A percentile compares a stretch with the other conserved stretches of the same genome.
These are phyloP conservation scores for Ceraclea dissimilis DNA, from an alignment of 2,888 invertebrate genomes.

Conservation along the genomic window DNA sequence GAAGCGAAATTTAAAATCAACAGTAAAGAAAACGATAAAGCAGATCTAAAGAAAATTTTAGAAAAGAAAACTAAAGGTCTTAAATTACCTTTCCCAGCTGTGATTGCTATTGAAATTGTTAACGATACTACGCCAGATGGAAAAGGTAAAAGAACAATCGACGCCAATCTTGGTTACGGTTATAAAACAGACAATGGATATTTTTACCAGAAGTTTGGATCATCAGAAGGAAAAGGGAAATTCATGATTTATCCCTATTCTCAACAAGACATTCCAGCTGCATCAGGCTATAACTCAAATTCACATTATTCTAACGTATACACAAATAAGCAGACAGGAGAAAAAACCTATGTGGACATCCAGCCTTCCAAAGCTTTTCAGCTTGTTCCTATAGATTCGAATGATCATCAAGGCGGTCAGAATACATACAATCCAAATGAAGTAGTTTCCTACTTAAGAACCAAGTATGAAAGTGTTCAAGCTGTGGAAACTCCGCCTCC, in stretches of 20 bases:
- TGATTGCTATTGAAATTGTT: slow-evolving; percentile 55
- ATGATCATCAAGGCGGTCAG: slow-evolving; percentile 31
- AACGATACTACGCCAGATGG: slow-evolving; percentile 46
- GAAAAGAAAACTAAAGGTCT: slow-evolving; percentile 17
- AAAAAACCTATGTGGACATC: slow-evolving; percentile 44
- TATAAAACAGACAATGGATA: slow-evolving; percentile 48
- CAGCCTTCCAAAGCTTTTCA: slow-evolving; percentile 52
- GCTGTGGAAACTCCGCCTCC: slow-evolving; percentile 32
- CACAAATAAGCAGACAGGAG: slow-evolving; percentile 23
- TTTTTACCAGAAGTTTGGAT: slow-evolving; percentile 45
- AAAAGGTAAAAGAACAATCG: slow-evolving; percentile 63
- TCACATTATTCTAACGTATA: slow-evolving; percentile 22
- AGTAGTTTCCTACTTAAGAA: slow-evolving; percentile 34
- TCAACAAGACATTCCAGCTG: slow-evolving; percentile 53
- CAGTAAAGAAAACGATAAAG: slow-evolving; percentile 28
- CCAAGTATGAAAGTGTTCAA: slow-evolving; percentile 32
- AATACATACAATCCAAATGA: slow-evolving; percentile 36
- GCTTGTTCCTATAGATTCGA: slow-evolving; percentile 35
- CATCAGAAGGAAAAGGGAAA: slow-evolving; percentile 43
- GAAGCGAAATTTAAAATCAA: slow-evolving; percentile 45
- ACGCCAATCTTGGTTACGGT: slow-evolving; percentile 65
- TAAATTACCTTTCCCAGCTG: slow-evolving; percentile 42
- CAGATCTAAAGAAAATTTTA: slow-evolving; percentile 16
- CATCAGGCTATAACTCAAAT: slow-evolving; percentile 22
- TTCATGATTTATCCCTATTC: slow-evolving; percentile 65